These are phyloP conservation scores for Paramisgurnus dabryanus DNA, from an alignment of 2,113 vertebrate species.

Conservation along the genomic window DNA sequence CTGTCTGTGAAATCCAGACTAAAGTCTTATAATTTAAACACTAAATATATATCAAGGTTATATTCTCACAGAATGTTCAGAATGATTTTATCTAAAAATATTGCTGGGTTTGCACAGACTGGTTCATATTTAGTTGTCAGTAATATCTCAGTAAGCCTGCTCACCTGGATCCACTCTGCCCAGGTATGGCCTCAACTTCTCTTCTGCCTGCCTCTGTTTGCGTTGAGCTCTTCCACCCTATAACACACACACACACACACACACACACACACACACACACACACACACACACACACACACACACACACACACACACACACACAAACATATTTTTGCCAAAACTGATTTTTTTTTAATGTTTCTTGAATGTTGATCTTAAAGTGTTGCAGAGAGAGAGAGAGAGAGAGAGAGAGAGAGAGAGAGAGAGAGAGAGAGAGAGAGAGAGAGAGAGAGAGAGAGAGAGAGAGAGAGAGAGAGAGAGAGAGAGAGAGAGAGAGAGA, in stretches of 20 bases:
- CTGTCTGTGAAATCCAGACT: too few species aligned
- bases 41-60: too few species aligned
- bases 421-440: too few species aligned
- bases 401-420: not conserved
- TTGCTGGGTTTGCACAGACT: too few species aligned
- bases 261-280: slow-evolving; percentile 27
- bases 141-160: not conserved
- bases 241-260: slow-evolving; percentile 30
- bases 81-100: too few species aligned
- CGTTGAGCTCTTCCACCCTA: slow-evolving; percentile 70
- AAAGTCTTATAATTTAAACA: too few species aligned
- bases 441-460: not conserved
- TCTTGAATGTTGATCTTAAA: too few species aligned
- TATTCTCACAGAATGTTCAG: too few species aligned
- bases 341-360: too few species aligned
- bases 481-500: too few species aligned
- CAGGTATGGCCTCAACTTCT: slow-evolving; percentile 68
- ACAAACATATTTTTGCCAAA: too few species aligned
- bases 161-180: slow-evolving; percentile 73
- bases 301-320: slow-evolving; percentile 26
- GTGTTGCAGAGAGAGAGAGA: not conserved
- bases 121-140: too few species aligned
- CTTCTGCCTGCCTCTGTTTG: slow-evolving; percentile 72
- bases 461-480: not conserved
- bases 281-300: slow-evolving; percentile 34